Percentiles rank a stretch among this genome's conserved stretches.
phyloP scores from a whole-genome alignment of 2,797 vertebrate genomes.

The Pachyuromys duprasi region DNA sequence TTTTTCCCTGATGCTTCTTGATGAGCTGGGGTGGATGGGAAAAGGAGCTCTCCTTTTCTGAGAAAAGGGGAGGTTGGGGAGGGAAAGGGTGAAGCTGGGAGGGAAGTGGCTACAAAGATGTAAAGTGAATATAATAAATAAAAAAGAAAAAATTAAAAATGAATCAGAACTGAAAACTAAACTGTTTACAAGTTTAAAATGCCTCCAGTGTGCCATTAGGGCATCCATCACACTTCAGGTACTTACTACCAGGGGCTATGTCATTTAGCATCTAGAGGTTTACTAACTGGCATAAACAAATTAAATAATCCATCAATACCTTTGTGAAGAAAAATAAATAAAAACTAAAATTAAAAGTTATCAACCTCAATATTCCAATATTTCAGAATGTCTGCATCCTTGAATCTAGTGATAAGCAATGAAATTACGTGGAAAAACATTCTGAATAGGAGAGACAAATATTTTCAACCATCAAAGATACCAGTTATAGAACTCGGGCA shows the following conservation, averaged over 20 bases:
- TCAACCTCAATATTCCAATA: neutral
- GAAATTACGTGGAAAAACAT: neutral
- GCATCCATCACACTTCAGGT: neutral
- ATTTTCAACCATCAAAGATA: neutral
- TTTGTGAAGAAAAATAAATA: neutral
- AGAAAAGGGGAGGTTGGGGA: too few species aligned
- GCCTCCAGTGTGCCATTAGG: conserved; percentile 14
- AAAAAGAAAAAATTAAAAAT: neutral
- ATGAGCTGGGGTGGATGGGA: too few species aligned
- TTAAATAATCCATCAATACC: neutral
- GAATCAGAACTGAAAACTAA: conserved; percentile 20
- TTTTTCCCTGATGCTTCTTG: too few species aligned
- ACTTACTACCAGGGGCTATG: neutral
- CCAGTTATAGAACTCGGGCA: neutral
- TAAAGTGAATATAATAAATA: too few species aligned
- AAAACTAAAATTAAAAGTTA: neutral
- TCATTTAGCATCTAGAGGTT: conserved; percentile 14
- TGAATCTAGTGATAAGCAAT: neutral
- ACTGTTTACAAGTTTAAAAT: conserved; percentile 50
- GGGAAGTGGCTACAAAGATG: too few species aligned
- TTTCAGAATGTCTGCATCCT: neutral
- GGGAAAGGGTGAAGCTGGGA: too few species aligned
- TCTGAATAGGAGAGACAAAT: neutral
- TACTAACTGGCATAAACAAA: neutral
- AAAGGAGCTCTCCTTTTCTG: too few species aligned